Base-by-base conservation (phyloP, 2,113 vertebrate genomes). In the Argyrosomus japonicus region DNA sequence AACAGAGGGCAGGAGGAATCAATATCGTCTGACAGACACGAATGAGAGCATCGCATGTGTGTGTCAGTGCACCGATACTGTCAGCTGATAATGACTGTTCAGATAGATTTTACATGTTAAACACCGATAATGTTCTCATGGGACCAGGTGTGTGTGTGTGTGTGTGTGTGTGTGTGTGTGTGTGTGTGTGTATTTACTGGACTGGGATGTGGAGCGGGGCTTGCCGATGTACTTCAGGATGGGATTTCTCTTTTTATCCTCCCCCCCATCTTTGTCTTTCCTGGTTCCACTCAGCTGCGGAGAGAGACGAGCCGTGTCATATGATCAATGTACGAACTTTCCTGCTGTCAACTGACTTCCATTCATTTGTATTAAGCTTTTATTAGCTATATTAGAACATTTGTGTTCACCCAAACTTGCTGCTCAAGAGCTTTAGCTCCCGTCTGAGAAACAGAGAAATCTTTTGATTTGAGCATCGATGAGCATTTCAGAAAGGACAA, bases 201-300 rank as follows among this genome's bases (percentile, higher is more conserved):
- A 98, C 91, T 99, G 98, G 4, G 97, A 96, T 0, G 96, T 93
- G 91, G 90, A 93, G 74, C 93, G 95, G 47, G 98, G 97, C 86
- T 99, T 99, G 76, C 95, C 96, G 2, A 99, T 98, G 92, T 99
- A 99, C 83, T 97, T 98, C 79, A 99, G 95, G 91, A 99, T 97
- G 32, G 97, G 98, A 80, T 99, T 99, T 32, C 97, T 93, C 81
- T 95, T 97, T 94, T 94, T 96, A 79, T 99, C 97, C 36, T 99
- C 97, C 69, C 96, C 97, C 69, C 96, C 89, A 57, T 96, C 95
- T 67, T 93, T 95, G 2, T 99, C 97, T 85, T 97, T 97, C 92
- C 96, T 98, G 4, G 90, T 80, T 11, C 95, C 93, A 84, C 95
- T 97, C 89, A 95, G 96, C 97, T 98, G 95, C 1, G 23, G 63